These are phyloP conservation scores for Picathartes gymnocephalus DNA, from an alignment of 2,113 vertebrate genomes.

Conservation along the genomic window DNA sequence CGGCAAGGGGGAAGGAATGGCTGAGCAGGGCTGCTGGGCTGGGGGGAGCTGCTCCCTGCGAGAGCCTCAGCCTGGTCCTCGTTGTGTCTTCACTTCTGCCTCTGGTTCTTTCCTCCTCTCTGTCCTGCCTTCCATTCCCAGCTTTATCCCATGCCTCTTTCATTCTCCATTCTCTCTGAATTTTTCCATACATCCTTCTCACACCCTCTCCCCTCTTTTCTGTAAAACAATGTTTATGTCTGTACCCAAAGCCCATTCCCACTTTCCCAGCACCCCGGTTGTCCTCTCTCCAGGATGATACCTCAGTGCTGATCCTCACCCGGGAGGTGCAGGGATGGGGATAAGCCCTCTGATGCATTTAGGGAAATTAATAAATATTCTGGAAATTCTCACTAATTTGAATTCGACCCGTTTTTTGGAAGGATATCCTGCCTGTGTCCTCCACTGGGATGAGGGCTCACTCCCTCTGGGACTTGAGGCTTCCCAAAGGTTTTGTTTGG, in stretches of 20 bases:
- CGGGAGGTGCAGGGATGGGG: neutral
- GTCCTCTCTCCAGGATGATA: neutral
- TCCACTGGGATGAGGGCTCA: neutral
- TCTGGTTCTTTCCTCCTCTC: neutral
- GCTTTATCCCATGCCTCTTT: neutral
- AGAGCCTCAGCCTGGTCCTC: neutral
- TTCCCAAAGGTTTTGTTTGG: neutral
- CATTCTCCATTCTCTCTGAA: neutral
- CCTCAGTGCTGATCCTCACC: neutral
- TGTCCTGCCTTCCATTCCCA: neutral
- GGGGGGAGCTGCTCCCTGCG: neutral
- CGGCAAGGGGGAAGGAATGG: neutral
- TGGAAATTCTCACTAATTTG: neutral
- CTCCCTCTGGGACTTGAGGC: neutral
- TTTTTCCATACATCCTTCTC: neutral
- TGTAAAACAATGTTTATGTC: neutral
- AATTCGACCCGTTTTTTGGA: neutral
- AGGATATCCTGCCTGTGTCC: neutral
- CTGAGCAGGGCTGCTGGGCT: neutral
- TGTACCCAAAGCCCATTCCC: neutral
- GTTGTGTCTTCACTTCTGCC: neutral
- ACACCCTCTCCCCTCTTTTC: neutral
- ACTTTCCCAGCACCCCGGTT: neutral
- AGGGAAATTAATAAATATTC: neutral
- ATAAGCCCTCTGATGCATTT: neutral